Conservation (phyloP, 2,113 vertebrate species). For the Scomber japonicus region DNA sequence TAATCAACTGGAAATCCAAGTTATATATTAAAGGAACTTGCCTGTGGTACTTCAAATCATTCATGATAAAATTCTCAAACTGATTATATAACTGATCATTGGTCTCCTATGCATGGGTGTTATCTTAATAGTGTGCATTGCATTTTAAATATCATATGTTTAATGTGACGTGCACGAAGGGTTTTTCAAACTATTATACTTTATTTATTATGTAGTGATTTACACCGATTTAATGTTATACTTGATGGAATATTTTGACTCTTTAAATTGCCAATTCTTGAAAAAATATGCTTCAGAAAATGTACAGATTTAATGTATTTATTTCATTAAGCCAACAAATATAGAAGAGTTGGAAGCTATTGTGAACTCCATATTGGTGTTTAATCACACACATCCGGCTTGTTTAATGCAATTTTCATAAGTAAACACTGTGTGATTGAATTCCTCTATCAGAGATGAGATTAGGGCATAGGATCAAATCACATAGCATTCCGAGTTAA, state of each 20-base stretch:
- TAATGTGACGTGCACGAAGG: not conserved
- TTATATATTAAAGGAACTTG: not conserved
- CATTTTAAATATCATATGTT: not conserved
- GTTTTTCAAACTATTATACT: not conserved
- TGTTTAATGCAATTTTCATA: constrained; percentile 63
- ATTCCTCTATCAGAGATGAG: constrained; percentile 71
- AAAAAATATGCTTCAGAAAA: not conserved
- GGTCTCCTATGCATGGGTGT: constrained; percentile 15
- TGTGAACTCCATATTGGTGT: not conserved
- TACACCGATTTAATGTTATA: not conserved
- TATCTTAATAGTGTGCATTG: not conserved
- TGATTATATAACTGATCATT: constrained; percentile 23
- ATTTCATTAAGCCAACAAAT: not conserved
- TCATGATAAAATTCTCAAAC: not conserved
- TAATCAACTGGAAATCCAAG: constrained; percentile 39
- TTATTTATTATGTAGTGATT: not conserved
- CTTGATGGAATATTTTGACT: not conserved
- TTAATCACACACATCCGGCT: constrained; percentile 33
- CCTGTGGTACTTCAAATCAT: constrained; percentile 6
- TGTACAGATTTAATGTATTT: too few species aligned
- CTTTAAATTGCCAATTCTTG: not conserved
- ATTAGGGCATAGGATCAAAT: constrained; percentile 73
- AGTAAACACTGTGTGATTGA: constrained; percentile 74
- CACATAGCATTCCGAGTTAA: constrained; percentile 75
- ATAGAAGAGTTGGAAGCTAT: not conserved